Evolutionary conservation across 2,888 invertebrate species (phyloP).

Genomic region (Drosophila falleni): DNA sequence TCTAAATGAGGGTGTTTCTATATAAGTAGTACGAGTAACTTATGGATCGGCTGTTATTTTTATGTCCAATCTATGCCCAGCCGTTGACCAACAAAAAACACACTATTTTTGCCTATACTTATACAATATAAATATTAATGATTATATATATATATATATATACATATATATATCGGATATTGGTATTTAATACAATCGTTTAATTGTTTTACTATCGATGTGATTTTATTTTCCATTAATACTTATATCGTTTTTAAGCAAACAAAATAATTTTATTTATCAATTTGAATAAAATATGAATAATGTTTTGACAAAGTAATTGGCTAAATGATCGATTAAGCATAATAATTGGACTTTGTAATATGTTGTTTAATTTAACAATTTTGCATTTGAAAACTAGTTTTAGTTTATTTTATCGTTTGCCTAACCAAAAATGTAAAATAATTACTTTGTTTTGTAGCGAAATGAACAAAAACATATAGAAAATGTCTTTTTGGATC

Average conservation of each 20-base stretch:
- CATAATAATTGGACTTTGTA: constrained; percentile 51
- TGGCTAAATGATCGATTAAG: constrained; percentile 29
- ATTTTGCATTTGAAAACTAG: constrained; percentile 57
- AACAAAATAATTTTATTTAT: not conserved
- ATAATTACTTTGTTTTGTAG: constrained; percentile 64
- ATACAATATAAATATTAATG: constrained; percentile 36
- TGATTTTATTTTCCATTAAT: constrained; percentile 47
- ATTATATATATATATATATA: constrained; percentile 33
- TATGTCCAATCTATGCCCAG: constrained; percentile 36
- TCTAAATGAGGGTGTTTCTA: constrained; percentile 25
- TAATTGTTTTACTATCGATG: constrained; percentile 74
- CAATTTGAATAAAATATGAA: not conserved
- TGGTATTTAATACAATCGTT: constrained; percentile 63
- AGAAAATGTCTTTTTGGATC: constrained; percentile 85
- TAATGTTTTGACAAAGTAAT: constrained; percentile 6
- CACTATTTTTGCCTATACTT: constrained; percentile 37
- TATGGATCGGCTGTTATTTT: constrained; percentile 33
- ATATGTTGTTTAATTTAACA: constrained; percentile 16
- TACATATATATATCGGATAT: constrained; percentile 64
- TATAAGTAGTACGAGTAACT: constrained; percentile 7
- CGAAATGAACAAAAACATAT: constrained; percentile 58
- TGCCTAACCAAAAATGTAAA: constrained; percentile 60
- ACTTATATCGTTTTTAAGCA: constrained; percentile 18
- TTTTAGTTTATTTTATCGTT: constrained; percentile 32
- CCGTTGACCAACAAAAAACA: constrained; percentile 37